phyloP scores from a whole-genome alignment of 2,797 vertebrate species.

The Nasua narica region DNA sequence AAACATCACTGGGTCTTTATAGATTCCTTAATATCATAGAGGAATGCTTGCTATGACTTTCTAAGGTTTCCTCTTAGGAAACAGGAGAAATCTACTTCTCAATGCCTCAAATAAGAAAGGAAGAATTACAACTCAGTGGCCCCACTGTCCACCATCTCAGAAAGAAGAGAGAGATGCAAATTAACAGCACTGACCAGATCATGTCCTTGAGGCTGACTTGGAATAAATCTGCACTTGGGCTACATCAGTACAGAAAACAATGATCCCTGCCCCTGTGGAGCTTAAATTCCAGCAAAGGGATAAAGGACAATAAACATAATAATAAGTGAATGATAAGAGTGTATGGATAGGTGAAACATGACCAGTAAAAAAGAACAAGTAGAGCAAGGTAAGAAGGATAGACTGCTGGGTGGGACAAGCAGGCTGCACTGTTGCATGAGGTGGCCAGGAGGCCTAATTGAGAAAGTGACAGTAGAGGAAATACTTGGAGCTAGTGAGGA shows the following conservation, averaged over 20 bases:
- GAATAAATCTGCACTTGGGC: neutral
- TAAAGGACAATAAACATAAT: neutral
- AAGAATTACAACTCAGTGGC: neutral
- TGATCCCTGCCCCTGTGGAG: neutral
- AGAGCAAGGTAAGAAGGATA: neutral
- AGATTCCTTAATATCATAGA: neutral
- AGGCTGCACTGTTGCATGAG: neutral
- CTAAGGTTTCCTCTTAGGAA: neutral
- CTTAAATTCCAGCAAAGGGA: neutral
- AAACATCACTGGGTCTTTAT: neutral
- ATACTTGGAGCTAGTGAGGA: neutral
- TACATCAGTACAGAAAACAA: neutral
- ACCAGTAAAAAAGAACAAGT: neutral
- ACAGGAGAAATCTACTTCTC: constrained; percentile 13
- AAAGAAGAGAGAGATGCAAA: neutral
- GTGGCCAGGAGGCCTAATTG: neutral
- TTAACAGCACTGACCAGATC: neutral
- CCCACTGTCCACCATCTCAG: neutral
- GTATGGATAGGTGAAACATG: neutral
- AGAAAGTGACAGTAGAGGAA: neutral
- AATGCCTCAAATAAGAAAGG: constrained; percentile 10
- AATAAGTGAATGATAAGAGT: neutral
- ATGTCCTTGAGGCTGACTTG: neutral
- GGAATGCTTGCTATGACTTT: neutral
- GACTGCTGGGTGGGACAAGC: neutral